Conservation (phyloP, 2,113 vertebrate genomes). For the Melanerpes aurifrons region DNA sequence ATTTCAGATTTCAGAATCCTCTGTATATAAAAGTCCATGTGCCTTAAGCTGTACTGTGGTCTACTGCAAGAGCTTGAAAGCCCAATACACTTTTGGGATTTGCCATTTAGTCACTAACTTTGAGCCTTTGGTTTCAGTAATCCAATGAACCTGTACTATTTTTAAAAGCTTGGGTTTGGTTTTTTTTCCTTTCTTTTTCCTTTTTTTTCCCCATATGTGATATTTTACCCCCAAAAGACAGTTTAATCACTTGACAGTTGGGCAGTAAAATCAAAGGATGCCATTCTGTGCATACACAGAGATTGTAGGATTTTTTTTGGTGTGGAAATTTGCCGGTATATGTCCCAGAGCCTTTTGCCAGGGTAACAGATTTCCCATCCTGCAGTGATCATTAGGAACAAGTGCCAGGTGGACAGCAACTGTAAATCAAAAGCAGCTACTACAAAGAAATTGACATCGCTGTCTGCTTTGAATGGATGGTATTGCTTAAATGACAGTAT, state of each 20-base stretch:
- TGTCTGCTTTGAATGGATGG: neutral
- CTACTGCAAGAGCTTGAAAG: neutral
- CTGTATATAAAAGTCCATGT: neutral
- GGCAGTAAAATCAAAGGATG: neutral
- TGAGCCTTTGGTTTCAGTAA: neutral
- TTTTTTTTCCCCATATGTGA: accelerated
- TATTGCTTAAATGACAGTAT: neutral
- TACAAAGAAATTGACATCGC: neutral
- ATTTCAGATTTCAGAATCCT: neutral
- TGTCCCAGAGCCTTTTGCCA: neutral
- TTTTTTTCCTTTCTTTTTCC: too few relatives aligned
- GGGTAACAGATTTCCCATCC: neutral
- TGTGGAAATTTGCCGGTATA: neutral
- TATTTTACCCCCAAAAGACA: neutral
- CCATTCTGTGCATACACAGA: neutral
- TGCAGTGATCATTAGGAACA: neutral
- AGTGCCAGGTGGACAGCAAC: neutral
- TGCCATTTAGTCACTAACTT: neutral
- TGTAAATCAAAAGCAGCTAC: constrained; percentile 7
- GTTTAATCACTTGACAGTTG: neutral
- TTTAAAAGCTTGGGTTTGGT: neutral
- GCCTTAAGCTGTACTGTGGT: neutral
- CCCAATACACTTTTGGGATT: neutral
- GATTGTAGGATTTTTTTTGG: neutral
- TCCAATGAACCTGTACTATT: neutral